phyloP scores from a whole-genome alignment of 2,888 invertebrate genomes.

The Molanna angustata region DNA sequence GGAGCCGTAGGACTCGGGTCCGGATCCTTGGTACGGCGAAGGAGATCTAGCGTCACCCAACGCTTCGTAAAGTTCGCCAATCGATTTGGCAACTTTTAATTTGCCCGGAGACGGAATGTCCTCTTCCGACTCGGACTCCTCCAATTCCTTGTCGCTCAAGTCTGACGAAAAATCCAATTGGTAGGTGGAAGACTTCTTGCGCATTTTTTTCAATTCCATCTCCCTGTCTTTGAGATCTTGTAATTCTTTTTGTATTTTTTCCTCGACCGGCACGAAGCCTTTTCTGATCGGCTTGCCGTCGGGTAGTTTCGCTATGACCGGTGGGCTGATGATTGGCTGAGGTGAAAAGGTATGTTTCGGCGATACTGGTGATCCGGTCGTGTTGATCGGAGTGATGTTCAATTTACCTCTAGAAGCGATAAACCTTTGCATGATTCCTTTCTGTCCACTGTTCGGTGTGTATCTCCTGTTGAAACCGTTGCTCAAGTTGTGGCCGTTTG shows the following conservation, averaged over 20 bases:
- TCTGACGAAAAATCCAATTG: constrained; percentile 58
- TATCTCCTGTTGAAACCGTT: constrained; percentile 60
- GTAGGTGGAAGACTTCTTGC: constrained; percentile 59
- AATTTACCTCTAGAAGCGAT: constrained; percentile 76
- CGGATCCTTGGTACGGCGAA: constrained; percentile 49
- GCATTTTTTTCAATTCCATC: constrained; percentile 71
- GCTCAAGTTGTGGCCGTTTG: constrained; percentile 39
- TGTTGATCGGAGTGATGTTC: constrained; percentile 41
- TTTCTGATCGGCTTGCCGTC: constrained; percentile 68
- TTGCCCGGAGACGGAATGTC: constrained; percentile 60
- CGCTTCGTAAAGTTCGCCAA: constrained; percentile 65
- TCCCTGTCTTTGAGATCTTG: constrained; percentile 81
- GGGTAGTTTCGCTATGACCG: constrained; percentile 53
- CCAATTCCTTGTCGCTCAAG: constrained; percentile 59
- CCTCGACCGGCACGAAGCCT: constrained; percentile 81
- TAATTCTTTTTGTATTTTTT: constrained; percentile 84
- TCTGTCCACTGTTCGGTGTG: constrained; percentile 63
- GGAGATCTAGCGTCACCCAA: constrained; percentile 51
- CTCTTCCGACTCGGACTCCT: constrained; percentile 56
- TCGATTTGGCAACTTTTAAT: constrained; percentile 63
- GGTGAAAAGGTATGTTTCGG: constrained; percentile 40
- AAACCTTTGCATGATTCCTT: constrained; percentile 83
- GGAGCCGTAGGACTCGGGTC: constrained; percentile 49
- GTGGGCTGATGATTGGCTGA: constrained; percentile 39
- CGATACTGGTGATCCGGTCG: constrained; percentile 37